Percentiles rank a stretch among this genome's conserved stretches.
phyloP scores from a whole-genome alignment of 2,888 invertebrate genomes.

The Scrobipalpa costella region DNA sequence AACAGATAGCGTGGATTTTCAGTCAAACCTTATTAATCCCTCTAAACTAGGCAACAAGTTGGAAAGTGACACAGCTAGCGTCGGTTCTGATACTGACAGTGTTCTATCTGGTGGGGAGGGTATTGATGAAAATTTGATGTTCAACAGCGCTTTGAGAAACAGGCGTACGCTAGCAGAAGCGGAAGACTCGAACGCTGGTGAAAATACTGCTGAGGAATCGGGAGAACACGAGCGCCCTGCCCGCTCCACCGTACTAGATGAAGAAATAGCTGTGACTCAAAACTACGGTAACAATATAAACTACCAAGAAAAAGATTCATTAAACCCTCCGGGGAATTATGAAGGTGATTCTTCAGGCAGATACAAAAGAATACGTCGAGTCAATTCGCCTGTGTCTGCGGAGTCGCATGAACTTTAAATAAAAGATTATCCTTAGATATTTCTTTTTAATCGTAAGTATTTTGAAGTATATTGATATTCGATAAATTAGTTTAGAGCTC shows the following conservation, averaged over 20 bases:
- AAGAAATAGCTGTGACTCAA: constrained; percentile 42
- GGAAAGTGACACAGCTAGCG: constrained; percentile 47
- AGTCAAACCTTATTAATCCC: constrained; percentile 36
- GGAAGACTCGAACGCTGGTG: constrained; percentile 34
- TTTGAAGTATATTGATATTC: constrained; percentile 34
- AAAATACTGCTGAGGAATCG: constrained; percentile 33
- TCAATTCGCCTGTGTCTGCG: constrained; percentile 47
- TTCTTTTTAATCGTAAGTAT: constrained; percentile 37
- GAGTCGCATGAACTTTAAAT: neutral
- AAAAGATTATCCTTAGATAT: neutral
- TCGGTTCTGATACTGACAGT: constrained; percentile 68
- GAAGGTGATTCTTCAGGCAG: constrained; percentile 60
- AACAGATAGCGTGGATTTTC: constrained; percentile 30
- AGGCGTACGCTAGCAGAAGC: constrained; percentile 44
- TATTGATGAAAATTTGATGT: constrained; percentile 70
- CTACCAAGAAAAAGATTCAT: constrained; percentile 62
- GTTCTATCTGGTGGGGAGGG: constrained; percentile 66
- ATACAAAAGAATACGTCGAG: constrained; percentile 67
- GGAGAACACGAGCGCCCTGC: constrained; percentile 34
- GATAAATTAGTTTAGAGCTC: constrained; percentile 39
- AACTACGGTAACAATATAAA: constrained; percentile 48
- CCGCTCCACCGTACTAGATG: constrained; percentile 42
- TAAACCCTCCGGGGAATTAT: constrained; percentile 57
- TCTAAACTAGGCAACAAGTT: constrained; percentile 39
- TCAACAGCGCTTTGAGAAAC: constrained; percentile 51